Percentiles rank a stretch among this genome's conserved stretches.
phyloP scores from a whole-genome alignment of 2,888 invertebrate species.

The Zele albiditarsus region DNA sequence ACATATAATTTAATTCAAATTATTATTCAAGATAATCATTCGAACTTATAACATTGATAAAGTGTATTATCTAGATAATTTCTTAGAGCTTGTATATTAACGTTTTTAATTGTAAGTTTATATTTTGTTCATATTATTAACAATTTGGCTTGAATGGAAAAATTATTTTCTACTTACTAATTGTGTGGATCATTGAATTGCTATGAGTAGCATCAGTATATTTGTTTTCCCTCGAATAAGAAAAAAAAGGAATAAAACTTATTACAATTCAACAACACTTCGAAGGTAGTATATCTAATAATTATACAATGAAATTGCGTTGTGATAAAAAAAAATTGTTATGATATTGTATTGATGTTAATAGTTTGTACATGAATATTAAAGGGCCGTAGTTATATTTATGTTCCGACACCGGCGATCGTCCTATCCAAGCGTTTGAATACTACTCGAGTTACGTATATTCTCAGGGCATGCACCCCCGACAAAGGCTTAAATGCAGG shows the following conservation, averaged over 20 bases:
- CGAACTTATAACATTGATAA: too few species aligned
- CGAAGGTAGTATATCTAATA: too few species aligned
- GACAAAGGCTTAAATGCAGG: constrained; percentile 63
- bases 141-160: neutral
- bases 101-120: too few species aligned
- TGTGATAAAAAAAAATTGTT: too few species aligned
- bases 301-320: too few species aligned
- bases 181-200: neutral
- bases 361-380: neutral
- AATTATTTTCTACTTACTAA: neutral
- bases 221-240: neutral
- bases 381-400: neutral
- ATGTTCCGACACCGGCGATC: constrained; percentile 43
- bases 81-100: too few species aligned
- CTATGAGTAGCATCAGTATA: neutral
- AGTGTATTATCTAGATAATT: too few species aligned
- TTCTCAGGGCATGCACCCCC: constrained; percentile 68
- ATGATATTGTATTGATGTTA: neutral
- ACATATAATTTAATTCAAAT: too few species aligned
- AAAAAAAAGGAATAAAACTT: neutral
- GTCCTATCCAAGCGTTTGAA: constrained; percentile 55
- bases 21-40: too few species aligned
- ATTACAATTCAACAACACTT: neutral
- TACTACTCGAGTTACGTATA: constrained; percentile 62
- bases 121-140: neutral